Evolutionary conservation across 2,797 vertebrate genomes (phyloP), one percentile per base, ranked within the genome.

Genomic region (Brachyalestes nurse): DNA sequence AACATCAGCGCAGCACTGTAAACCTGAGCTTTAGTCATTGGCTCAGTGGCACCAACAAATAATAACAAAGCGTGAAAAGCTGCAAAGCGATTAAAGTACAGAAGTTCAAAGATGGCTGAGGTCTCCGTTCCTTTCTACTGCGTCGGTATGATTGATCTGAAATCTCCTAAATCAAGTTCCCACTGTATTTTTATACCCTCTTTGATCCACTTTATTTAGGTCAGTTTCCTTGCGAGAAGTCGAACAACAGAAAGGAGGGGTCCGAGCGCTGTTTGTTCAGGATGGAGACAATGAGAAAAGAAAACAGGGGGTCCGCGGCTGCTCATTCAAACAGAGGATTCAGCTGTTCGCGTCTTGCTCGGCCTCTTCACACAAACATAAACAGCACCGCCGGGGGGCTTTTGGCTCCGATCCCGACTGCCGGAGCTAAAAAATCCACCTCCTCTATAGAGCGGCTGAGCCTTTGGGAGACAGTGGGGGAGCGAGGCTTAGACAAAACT

Each of bases 231-330:
- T 89, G 74, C 88, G 86, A 91, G 90, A 91, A 90, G 91, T 87
- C 86, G 87, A 88, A 85, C 87, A 85, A 92, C 87, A 89, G 86
- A 87, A 87, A 91, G 90, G 85, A 90, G 88, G 89, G 89, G 91
- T 87, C 91, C 91, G 86, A 79, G 75, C 1, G 57, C 78, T 93
- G 90, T 94, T 95, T 94, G 89, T 94, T 92, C 85, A 90, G 89
- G 88, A 91, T 87, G 88, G 89, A 90, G 93, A 95, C 93, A 94
- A 94, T 93, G 90, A 93, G 90, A 87, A 91, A 92, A 91, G 83
- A 83, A 82, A 88, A 87, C 84, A 88, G 83, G 53, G 80, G 78
- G 76, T 67, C 75, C 2, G 13, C 61, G 47, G 64, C 57, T 79
- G 80, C 83, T 89, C 78, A 19, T 85, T 89, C 86, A 91, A 90